Percentiles rank a stretch among this genome's conserved stretches.
Evolutionary conservation across 2,113 vertebrate species (phyloP).

Genomic region (Gymnobelideus leadbeateri): DNA sequence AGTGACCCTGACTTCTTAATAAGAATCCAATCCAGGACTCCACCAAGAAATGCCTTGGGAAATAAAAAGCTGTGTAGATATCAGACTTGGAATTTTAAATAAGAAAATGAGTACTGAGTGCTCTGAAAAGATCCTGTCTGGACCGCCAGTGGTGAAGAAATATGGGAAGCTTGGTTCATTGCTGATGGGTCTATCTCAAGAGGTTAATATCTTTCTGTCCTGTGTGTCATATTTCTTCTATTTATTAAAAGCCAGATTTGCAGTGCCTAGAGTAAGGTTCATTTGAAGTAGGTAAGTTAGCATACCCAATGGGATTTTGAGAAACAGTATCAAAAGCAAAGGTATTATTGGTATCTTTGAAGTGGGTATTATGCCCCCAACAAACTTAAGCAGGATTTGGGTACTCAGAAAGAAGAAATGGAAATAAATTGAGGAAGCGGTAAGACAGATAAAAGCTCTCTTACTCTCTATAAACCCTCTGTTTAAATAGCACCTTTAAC

Average conservation of each 20-base stretch:
- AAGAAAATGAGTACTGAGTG: slow-evolving; percentile 15
- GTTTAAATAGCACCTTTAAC: not conserved
- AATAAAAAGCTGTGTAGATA: too few species aligned
- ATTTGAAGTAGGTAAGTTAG: slow-evolving; percentile 4
- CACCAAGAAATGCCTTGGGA: too few species aligned
- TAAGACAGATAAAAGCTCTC: not conserved
- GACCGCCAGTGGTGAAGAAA: not conserved
- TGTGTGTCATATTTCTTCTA: not conserved
- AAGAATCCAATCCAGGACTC: too few species aligned
- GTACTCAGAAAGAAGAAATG: not conserved
- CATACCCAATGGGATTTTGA: slow-evolving; percentile 18
- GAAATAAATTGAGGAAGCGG: not conserved
- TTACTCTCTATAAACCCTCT: not conserved
- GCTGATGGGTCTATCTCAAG: slow-evolving; percentile 7
- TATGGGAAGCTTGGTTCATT: not conserved
- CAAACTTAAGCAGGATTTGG: not conserved
- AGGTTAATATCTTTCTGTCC: slow-evolving; percentile 5
- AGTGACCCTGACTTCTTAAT: too few species aligned
- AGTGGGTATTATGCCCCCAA: slow-evolving; percentile 7
- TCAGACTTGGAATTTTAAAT: too few species aligned
- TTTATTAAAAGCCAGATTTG: slow-evolving; percentile 23
- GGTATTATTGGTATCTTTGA: not conserved
- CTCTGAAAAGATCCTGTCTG: not conserved
- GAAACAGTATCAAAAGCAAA: slow-evolving; percentile 45
- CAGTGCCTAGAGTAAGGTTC: not conserved